phyloP scores from a whole-genome alignment of 2,888 invertebrate species.

The Heliconius ethilla region DNA sequence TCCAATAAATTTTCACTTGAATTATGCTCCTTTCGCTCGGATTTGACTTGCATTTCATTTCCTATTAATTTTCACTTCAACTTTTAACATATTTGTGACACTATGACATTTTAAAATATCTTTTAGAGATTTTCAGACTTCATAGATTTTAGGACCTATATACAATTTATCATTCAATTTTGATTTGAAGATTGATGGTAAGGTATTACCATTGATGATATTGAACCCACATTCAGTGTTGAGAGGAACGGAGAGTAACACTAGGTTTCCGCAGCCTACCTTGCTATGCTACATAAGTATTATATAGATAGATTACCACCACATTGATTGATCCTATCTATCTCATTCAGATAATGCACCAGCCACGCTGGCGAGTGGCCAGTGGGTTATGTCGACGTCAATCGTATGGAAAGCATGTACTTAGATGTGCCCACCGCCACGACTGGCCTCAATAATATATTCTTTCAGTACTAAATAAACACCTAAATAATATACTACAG shows the following conservation, averaged over 20 bases:
- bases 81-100: constrained; percentile 3
- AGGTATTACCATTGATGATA: too few species aligned
- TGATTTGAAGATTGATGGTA: too few species aligned
- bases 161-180: not conserved
- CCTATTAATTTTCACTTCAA: constrained; percentile 24
- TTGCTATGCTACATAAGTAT: not conserved
- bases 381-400: constrained; percentile 28
- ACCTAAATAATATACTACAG: too few species aligned
- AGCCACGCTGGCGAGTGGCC: constrained; percentile 30
- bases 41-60: constrained; percentile 14
- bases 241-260: not conserved
- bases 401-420: constrained; percentile 17
- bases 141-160: not conserved
- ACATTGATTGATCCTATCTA: constrained; percentile 25
- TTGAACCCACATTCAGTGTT: not conserved
- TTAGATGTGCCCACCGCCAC: not conserved
- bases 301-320: constrained; percentile 3
- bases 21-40: constrained; percentile 10
- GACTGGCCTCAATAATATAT: not conserved
- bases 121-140: not conserved
- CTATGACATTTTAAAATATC: not conserved
- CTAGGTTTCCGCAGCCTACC: not conserved
- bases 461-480: too few species aligned
- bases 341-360: constrained; percentile 33
- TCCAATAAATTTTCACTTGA: constrained; percentile 29